A percentile compares a stretch with the other conserved stretches of the same genome.
phyloP scores from a whole-genome alignment of 2,888 invertebrate genomes.

The Acrobasis suavella region DNA sequence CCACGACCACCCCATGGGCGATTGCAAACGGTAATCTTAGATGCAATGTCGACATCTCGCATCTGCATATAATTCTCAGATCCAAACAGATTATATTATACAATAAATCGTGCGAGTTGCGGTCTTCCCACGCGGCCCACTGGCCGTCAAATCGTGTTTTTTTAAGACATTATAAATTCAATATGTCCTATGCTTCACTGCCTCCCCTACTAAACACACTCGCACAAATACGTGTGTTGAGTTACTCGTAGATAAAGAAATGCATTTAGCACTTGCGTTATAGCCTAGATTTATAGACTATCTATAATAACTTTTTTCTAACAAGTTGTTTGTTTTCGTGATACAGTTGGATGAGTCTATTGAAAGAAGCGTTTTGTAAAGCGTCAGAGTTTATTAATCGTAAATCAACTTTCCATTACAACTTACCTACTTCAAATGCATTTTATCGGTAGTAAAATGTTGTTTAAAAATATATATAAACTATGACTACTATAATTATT shows the following conservation, averaged over 20 bases:
- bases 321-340: slow-evolving; percentile 13
- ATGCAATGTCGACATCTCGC: slow-evolving; percentile 1
- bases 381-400: not conserved
- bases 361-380: slow-evolving; percentile 7
- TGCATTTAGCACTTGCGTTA: slow-evolving; percentile 18
- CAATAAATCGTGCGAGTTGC: slow-evolving; percentile 54
- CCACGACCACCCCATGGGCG: not conserved
- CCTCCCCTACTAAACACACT: slow-evolving; percentile 46
- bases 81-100: slow-evolving; percentile 26
- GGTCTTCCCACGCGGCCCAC: slow-evolving; percentile 69
- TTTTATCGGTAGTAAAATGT: not conserved
- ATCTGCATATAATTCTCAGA: slow-evolving; percentile 18
- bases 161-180: slow-evolving; percentile 67
- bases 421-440: not conserved
- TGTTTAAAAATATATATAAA: not conserved
- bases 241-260: slow-evolving; percentile 35
- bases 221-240: slow-evolving; percentile 67
- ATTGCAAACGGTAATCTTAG: not conserved
- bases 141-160: slow-evolving; percentile 69
- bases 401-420: not conserved
- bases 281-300: slow-evolving; percentile 17
- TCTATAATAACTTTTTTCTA: slow-evolving; percentile 17
- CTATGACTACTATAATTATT: not conserved
- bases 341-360: slow-evolving; percentile 8
- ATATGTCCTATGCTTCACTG: slow-evolving; percentile 72